Conservation (phyloP, 2,888 invertebrate species). For the Hydriomena furcata region DNA sequence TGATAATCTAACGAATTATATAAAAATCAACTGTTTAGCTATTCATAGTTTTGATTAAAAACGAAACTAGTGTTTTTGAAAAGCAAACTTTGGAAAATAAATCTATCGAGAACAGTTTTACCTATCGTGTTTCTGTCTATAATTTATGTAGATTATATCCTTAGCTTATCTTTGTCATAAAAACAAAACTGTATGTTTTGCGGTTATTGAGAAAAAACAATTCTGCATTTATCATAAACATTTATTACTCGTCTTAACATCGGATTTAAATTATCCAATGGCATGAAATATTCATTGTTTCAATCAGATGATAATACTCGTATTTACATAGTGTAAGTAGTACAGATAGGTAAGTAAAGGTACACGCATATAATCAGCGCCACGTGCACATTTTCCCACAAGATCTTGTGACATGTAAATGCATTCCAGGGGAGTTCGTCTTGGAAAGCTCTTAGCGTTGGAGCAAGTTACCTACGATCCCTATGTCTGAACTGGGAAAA, state of each 20-base stretch:
- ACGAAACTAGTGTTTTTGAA: too few species aligned
- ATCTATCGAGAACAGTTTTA: too few species aligned
- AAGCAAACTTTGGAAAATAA: too few species aligned
- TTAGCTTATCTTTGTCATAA: too few species aligned
- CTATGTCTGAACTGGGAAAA: conserved; percentile 25
- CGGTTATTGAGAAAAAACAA: too few species aligned
- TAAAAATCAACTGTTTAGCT: too few species aligned
- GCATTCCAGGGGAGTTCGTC: conserved; percentile 71
- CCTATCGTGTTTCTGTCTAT: too few species aligned
- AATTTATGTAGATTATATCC: too few species aligned
- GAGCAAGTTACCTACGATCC: conserved; percentile 28
- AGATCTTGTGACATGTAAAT: conserved; percentile 77
- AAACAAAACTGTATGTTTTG: too few species aligned
- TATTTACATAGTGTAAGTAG: conserved; percentile 24
- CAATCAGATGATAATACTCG: conserved; percentile 50
- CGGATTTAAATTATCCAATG: conserved; percentile 8
- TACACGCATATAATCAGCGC: conserved; percentile 66
- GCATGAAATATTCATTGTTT: conserved; percentile 39
- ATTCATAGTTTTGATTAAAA: too few species aligned
- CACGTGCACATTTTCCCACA: conserved; percentile 74
- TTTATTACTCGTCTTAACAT: neutral
- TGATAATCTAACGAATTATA: too few species aligned
- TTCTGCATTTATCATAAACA: too few species aligned
- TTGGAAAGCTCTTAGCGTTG: conserved; percentile 70
- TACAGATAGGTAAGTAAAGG: conserved; percentile 48